phyloP scores from a whole-genome alignment of 2,113 vertebrate genomes.

The Macquaria australasica region DNA sequence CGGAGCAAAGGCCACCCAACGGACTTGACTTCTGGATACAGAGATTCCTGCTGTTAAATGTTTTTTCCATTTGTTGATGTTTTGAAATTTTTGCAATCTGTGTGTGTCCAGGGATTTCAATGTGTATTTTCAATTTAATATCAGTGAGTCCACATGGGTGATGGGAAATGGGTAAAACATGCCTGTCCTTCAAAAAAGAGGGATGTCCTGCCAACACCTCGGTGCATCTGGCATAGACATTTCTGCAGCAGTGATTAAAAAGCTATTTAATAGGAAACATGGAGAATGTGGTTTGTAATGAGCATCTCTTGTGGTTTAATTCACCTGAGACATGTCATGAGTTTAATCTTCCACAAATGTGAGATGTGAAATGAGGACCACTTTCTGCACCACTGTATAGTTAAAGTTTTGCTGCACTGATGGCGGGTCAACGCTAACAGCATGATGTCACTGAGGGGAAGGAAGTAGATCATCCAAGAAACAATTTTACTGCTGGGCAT shows the following conservation, averaged over 20 bases:
- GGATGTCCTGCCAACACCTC: conserved; percentile 71
- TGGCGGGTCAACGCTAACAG: conserved; percentile 27
- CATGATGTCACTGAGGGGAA: conserved; percentile 56
- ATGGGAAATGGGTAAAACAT: conserved; percentile 79
- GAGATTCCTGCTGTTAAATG: conserved; percentile 42
- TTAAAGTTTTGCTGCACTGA: background rate
- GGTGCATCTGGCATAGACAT: conserved; percentile 75
- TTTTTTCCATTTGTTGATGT: conserved; percentile 70
- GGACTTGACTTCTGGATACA: conserved; percentile 33
- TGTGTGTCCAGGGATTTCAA: conserved; percentile 60
- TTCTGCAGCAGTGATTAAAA: conserved; percentile 62
- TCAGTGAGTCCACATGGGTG: conserved; percentile 56
- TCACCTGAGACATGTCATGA: conserved; percentile 9
- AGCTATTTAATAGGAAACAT: conserved; percentile 28
- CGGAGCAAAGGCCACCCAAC: conserved; percentile 74
- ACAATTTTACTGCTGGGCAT: conserved; percentile 30
- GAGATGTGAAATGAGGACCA: background rate
- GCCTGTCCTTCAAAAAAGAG: conserved; percentile 61
- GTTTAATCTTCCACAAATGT: background rate
- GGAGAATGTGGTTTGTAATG: conserved; percentile 13
- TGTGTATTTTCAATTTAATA: conserved; percentile 74
- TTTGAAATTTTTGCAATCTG: conserved; percentile 48
- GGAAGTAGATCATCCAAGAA: conserved; percentile 43
- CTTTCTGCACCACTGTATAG: background rate
- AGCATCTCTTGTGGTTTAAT: conserved; percentile 1